Evolutionary conservation across 2,797 vertebrate species (phyloP), one percentile per base, ranked within the genome.

Genomic region (Alca torda): DNA sequence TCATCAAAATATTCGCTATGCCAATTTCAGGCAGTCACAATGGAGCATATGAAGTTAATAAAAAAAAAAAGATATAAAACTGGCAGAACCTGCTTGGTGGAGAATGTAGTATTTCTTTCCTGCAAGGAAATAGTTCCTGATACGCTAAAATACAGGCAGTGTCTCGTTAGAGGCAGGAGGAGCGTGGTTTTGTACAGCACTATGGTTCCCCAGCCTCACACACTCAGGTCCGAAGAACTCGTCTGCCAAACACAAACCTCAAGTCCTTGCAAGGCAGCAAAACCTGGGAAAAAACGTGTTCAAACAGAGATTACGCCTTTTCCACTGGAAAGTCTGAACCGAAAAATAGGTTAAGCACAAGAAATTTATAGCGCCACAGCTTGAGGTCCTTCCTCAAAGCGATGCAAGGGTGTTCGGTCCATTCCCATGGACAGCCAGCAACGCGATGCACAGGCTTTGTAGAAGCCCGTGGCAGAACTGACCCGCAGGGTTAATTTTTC

Each of bases 1-100:
- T 11, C 92, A 86, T 69, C 56, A 87, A 73, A 80, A 69, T 90
- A 93, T 48, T 76, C 30, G 16, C 95, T 82, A 76, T n/a, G 46
- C 90, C 94, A 84, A 16, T 77, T 84, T 31, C 87, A 73, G 53
- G 48, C 64, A 84, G 37, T 86, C 84, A 95, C 68, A 96, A 53
- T 25, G 68, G 61, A 94, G 88, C 95, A 96, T 63, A 79, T 53
- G 86, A 96, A 95, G 74, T 83, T 95, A 96, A 97, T 93, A 26
- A 92, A 90, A 70, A 60, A 60, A 26, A 31, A 18, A 82, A 72
- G 59, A 80, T 84, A 83, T 64, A 63, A 89, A 87, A 74, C 54
- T 60, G 80, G 94, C 73, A 91, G 82, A 68, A 69, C 77, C 17
- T 53, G 74, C 59, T 93, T 67, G 68, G 57, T 24, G 31, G 84